Evolutionary conservation across 2,797 vertebrate species (phyloP), one percentile per base, ranked within the genome.

Genomic region (Nannoperca australis): DNA sequence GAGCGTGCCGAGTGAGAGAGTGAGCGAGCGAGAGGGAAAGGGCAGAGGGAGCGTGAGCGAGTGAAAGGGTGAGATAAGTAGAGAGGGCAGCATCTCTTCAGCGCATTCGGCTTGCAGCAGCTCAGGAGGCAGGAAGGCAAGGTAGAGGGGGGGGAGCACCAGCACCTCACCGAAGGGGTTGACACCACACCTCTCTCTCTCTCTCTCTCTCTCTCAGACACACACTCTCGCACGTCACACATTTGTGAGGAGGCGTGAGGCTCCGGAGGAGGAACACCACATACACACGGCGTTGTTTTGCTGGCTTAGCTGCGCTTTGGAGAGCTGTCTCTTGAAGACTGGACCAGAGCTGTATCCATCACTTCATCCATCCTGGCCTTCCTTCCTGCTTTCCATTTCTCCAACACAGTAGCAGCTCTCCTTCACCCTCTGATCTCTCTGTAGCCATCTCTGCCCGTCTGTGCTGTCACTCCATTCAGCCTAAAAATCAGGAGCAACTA

Each of bases 41-140:
- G 80, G 73, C 74, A 90, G 79, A 44, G 76, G 60, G 80, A 71
- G 84, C 76, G 77, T 58, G 85, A 84, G 75, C 45, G 83, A 91
- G 82, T 86, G 92, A 91, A 85, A 78, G 88, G 49, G 76, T 77
- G 86, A 87, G 89, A 91, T 84, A 84, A 79, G 83, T 78, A 50
- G 78, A 79, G 84, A 84, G 75, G 82, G 88, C 83, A 90, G 92
- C 94, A 93, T 95, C 94, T 91, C 89, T 89, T 88, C 84, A 89
- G 90, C 81, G 74, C 90, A 91, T 90, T 93, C 83, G 77, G 90
- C 87, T 89, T 72, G 71, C 89, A 88, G 89, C 82, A 86, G 88
- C 84, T 88, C 74, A 85, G 86, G 86, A 92, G 79, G 86, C 84
- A 82, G 87, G 85, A 79, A 73, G 81, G 63, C 89, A 87, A 86